Evolutionary conservation across 2,113 vertebrate genomes (phyloP).

Genomic region (Eulemur macaco): DNA sequence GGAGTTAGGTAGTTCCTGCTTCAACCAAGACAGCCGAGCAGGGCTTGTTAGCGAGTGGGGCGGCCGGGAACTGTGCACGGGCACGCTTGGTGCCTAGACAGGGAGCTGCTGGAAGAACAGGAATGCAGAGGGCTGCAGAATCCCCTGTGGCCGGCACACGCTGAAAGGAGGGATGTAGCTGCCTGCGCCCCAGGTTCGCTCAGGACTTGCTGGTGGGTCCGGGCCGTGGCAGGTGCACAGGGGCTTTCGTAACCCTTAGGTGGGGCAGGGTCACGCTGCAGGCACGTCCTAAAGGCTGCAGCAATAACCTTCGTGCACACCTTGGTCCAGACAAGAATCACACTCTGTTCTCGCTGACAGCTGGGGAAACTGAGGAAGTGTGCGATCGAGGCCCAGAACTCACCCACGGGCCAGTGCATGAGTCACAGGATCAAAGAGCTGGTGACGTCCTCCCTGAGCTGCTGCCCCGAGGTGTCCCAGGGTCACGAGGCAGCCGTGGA

Average conservation of each 20-base stretch:
- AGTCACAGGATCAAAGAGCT: background rate
- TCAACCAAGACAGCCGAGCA: rapidly evolving
- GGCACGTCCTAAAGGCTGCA: background rate
- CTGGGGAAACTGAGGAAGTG: background rate
- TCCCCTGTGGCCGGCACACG: background rate
- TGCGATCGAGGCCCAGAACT: background rate
- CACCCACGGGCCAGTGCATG: rapidly evolving
- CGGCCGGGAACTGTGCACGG: too few relatives aligned
- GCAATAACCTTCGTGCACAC: too few relatives aligned
- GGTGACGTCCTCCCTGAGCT: background rate
- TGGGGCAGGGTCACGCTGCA: background rate
- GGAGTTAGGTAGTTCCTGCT: rapidly evolving
- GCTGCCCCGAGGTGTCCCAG: too few relatives aligned
- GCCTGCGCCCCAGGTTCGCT: background rate
- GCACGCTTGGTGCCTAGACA: background rate
- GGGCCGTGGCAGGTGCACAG: background rate
- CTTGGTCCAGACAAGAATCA: background rate
- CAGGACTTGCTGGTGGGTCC: background rate
- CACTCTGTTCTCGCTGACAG: background rate
- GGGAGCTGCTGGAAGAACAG: rapidly evolving
- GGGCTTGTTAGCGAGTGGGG: background rate
- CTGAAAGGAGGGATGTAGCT: rapidly evolving
- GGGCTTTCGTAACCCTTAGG: background rate
- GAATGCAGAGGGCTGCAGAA: rapidly evolving
- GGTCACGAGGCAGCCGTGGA: background rate